phyloP scores from a whole-genome alignment of 2,113 vertebrate species.

The Uropsilus gracilis region DNA sequence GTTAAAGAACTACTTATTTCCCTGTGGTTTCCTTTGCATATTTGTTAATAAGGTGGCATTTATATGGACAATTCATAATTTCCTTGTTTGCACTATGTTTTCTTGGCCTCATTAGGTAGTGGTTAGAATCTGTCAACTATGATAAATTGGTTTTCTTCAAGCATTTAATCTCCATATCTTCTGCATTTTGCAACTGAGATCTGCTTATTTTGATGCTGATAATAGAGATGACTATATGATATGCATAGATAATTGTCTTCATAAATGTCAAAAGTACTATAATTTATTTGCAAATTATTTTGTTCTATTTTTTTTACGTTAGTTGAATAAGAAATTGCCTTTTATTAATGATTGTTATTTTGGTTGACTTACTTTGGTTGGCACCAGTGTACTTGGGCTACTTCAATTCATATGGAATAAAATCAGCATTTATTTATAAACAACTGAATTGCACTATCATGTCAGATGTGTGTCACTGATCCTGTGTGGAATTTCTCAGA shows the following conservation, averaged over 20 bases:
- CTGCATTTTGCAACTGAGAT: neutral
- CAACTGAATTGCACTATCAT: neutral
- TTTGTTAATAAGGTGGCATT: neutral
- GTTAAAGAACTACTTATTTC: neutral
- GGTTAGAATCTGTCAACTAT: neutral
- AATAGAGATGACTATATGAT: neutral
- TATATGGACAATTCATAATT: neutral
- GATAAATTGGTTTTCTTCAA: neutral
- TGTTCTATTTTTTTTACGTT: neutral
- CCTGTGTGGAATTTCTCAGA: slow-evolving; percentile 1
- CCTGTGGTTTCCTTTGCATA: neutral
- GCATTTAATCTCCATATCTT: neutral
- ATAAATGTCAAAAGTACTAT: neutral
- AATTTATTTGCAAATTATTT: slow-evolving; percentile 21
- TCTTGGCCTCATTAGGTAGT: neutral
- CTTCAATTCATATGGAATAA: slow-evolving; percentile 21
- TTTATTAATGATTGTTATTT: neutral
- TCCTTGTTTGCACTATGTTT: neutral
- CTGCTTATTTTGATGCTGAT: neutral
- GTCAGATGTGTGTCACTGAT: neutral
- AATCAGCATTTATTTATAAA: slow-evolving; percentile 34
- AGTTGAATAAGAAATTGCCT: slow-evolving; percentile 7
- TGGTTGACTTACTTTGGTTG: neutral
- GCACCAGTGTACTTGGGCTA: too few species aligned
- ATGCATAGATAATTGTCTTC: neutral